These are phyloP conservation scores for Arctopsyche grandis DNA, from an alignment of 1,140 invertebrate species.

Conservation along the genomic window DNA sequence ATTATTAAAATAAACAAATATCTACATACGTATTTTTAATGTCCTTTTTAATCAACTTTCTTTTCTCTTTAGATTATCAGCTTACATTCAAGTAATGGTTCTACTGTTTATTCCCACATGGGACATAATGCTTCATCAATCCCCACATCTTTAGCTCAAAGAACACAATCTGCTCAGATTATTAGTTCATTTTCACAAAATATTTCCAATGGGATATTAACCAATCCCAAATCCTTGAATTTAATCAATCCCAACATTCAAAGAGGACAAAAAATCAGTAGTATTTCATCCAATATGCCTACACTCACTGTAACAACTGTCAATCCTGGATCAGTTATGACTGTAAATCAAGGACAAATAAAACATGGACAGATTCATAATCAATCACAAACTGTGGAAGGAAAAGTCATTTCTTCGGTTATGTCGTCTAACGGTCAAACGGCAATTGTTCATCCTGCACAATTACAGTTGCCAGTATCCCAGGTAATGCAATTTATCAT, in stretches of 20 bases:
- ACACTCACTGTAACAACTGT: conserved; percentile 51
- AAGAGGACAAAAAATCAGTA: conserved; percentile 36
- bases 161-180: conserved; percentile 37
- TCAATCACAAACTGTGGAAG: conserved; percentile 13
- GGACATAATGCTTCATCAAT: conserved; percentile 7
- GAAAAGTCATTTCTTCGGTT: conserved; percentile 18
- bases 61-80: conserved; percentile 29
- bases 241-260: conserved; percentile 37
- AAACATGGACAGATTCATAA: conserved; percentile 31
- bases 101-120: conserved; percentile 16
- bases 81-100: conserved; percentile 12
- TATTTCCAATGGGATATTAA: conserved; percentile 45
- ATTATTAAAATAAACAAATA: background rate
- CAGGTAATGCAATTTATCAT: conserved; percentile 56
- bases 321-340: conserved; percentile 47
- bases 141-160: background rate
- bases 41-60: background rate
- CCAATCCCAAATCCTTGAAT: conserved; percentile 43
- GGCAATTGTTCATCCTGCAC: conserved; percentile 61
- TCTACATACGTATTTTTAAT: background rate
- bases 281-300: conserved; percentile 33
- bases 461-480: conserved; percentile 62
- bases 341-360: conserved; percentile 40
- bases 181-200: conserved; percentile 46
- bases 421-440: conserved; percentile 47